Percentiles rank a stretch among this genome's conserved stretches.
Conservation (phyloP, 2,113 vertebrate species). For the Cisticola juncidis region DNA sequence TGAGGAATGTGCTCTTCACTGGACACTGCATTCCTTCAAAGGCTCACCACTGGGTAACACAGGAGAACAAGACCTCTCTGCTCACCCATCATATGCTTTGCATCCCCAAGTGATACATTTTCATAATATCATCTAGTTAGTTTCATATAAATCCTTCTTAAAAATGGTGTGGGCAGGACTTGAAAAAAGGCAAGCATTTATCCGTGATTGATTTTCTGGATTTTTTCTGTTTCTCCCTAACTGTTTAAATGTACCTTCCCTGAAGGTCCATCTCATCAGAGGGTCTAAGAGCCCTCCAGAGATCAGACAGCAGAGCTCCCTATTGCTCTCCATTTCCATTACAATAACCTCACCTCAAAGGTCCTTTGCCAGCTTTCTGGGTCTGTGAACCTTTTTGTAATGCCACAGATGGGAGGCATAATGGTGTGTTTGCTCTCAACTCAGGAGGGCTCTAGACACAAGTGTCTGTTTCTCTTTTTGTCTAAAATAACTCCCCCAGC, state of each 20-base stretch:
- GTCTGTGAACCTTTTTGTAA: neutral
- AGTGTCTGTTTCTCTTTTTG: neutral
- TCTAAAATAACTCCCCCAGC: neutral
- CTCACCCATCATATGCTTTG: neutral
- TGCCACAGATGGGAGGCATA: neutral
- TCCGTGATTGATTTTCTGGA: neutral
- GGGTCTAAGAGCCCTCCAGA: neutral
- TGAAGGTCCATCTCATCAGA: neutral
- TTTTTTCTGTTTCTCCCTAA: neutral
- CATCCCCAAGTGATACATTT: neutral
- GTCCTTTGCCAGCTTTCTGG: neutral
- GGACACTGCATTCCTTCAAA: neutral
- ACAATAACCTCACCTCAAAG: neutral
- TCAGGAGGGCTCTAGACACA: neutral
- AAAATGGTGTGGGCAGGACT: neutral
- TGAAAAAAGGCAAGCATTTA: neutral
- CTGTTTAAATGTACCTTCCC: neutral
- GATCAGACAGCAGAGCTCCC: neutral
- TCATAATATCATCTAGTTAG: neutral
- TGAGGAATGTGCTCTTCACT: neutral
- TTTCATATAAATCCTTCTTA: neutral
- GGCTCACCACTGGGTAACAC: neutral
- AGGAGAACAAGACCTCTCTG: neutral
- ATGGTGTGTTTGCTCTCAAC: neutral
- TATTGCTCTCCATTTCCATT: neutral